Base-by-base conservation (phyloP, 1,140 invertebrate genomes). In the Mesaphorura yosii region DNA sequence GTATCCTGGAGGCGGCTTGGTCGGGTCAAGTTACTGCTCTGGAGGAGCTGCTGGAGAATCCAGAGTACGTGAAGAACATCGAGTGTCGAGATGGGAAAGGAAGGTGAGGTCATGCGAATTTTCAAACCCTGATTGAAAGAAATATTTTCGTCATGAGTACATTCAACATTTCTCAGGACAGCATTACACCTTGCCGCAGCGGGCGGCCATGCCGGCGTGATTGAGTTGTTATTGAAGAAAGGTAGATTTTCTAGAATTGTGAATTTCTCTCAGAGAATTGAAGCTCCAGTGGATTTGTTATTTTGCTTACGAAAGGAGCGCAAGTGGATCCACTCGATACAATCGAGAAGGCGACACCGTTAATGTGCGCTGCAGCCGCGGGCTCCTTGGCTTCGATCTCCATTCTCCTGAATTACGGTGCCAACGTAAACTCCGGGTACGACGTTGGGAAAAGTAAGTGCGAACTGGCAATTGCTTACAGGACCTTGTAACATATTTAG, bases 251-350 rank as follows among this genome's bases (percentile, higher is more conserved):
- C n/a, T n/a, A n/a, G n/a, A n/a, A n/a, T n/a, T n/a, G n/a, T n/a
- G n/a, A n/a, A n/a, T n/a, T n/a, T n/a, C n/a, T n/a, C n/a, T n/a
- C n/a, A n/a, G n/a, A n/a, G n/a, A n/a, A n/a, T n/a, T n/a, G n/a
- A n/a, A n/a, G n/a, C n/a, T n/a, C n/a, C n/a, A n/a, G n/a, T n/a
- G n/a, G n/a, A n/a, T n/a, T n/a, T n/a, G n/a, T n/a, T 39, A 14
- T 25, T 48, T 25, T 48, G 1, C 37, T 31, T 34, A 34, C 15
- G 31, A 22, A 12, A 57, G 78, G 78, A 26, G 80, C 81, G 0
- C 70, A 80, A 63, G 76, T 81, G 0, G 75, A 77, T 57, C 74
- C 71, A 49, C 84, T 79, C 78, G 84, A 87, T 66, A 70, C 67
- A 1, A 69, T 67, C 12, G 71, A 76, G 34, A 78, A 79, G 63